Percentiles rank a stretch among this genome's conserved stretches.
These are phyloP conservation scores for Yponomeuta malinellus DNA, from an alignment of 2,888 invertebrate species.

Conservation along the genomic window DNA sequence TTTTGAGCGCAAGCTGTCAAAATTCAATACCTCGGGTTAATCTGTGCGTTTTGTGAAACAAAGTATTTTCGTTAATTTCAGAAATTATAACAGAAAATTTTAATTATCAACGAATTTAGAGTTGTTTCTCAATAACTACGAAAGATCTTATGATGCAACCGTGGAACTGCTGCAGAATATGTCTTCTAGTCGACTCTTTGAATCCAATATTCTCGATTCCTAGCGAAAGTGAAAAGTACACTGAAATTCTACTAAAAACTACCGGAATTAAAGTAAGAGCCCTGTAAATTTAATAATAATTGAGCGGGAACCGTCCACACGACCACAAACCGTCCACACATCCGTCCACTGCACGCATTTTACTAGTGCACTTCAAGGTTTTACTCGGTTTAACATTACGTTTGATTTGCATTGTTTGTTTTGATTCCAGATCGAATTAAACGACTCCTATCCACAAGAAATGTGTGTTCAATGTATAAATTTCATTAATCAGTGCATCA, in stretches of 20 bases:
- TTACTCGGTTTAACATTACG: no score
- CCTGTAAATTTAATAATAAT: not conserved
- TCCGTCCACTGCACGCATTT: no score
- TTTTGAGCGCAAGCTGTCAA: no score
- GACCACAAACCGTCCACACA: no score
- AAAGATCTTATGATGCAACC: not conserved
- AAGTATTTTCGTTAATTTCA: no score
- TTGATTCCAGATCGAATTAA: conserved; percentile 32
- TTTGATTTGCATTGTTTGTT: not conserved
- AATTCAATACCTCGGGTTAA: no score
- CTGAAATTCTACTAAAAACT: conserved; percentile 36
- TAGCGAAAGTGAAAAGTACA: conserved; percentile 47
- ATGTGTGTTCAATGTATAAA: conserved; percentile 34
- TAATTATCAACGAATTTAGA: not conserved
- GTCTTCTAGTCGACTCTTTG: conserved; percentile 38
- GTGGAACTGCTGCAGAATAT: conserved; percentile 53
- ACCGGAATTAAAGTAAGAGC: conserved; percentile 47
- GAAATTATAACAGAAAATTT: not conserved
- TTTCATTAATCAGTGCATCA: conserved; percentile 32
- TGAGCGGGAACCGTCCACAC: no score
- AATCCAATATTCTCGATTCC: conserved; percentile 41
- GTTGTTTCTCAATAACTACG: not conserved
- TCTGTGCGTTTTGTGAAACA: no score
- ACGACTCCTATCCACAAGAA: conserved; percentile 34
- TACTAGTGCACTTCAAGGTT: no score